Evolutionary conservation across 2,888 invertebrate species (phyloP).

Genomic region (Gymnocheta viridis): DNA sequence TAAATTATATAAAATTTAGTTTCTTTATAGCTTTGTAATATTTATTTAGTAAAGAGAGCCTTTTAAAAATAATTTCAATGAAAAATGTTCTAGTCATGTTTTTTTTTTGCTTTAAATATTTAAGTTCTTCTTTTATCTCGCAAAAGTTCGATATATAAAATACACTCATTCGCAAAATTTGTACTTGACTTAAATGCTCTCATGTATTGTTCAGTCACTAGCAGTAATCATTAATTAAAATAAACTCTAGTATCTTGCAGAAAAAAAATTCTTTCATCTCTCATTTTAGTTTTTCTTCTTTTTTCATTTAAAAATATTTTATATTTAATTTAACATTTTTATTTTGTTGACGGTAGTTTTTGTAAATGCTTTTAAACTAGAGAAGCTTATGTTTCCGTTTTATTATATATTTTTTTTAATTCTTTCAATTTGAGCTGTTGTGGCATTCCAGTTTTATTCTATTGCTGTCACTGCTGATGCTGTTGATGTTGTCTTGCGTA

Average conservation of each 20-base stretch:
- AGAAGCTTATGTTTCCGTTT: slow-evolving; percentile 52
- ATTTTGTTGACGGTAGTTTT: slow-evolving; percentile 49
- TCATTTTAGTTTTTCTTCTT: not conserved
- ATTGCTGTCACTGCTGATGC: not conserved
- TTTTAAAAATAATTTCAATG: too few species aligned
- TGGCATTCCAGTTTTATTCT: slow-evolving; percentile 14
- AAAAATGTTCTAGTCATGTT: too few species aligned
- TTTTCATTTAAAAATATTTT: slow-evolving; percentile 3
- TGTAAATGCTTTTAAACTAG: slow-evolving; percentile 30
- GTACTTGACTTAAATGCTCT: not conserved
- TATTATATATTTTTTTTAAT: slow-evolving; percentile 17
- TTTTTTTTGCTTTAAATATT: too few species aligned
- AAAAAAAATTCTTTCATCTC: not conserved
- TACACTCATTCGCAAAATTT: too few species aligned
- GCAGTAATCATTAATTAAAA: not conserved
- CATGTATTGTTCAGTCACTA: not conserved
- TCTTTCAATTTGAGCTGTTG: not conserved
- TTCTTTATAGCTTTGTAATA: too few species aligned
- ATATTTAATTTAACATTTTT: slow-evolving; percentile 34
- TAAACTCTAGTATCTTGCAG: not conserved
- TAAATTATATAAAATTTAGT: too few species aligned
- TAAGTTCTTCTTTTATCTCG: too few species aligned
- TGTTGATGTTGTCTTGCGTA: not conserved
- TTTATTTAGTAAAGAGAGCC: too few species aligned
- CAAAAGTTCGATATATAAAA: too few species aligned